A percentile compares a stretch with the other conserved stretches of the same genome.
These are phyloP conservation scores for Leucophenga montana DNA, from an alignment of 2,888 invertebrate species.

Conservation along the genomic window DNA sequence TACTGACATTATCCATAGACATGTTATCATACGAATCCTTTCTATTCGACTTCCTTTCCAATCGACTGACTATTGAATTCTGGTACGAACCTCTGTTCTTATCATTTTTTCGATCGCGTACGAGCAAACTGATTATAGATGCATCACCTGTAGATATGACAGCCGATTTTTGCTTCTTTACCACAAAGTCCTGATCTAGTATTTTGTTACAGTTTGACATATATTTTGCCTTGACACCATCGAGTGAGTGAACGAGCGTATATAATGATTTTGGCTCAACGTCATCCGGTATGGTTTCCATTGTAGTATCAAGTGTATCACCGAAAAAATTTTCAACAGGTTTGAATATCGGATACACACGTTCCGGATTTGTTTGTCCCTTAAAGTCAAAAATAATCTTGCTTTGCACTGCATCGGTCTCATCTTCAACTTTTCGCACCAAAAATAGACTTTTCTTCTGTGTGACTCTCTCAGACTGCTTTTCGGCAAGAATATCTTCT, in stretches of 20 bases:
- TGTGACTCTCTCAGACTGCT: slow-evolving; percentile 25
- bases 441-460: slow-evolving; percentile 36
- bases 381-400: slow-evolving; percentile 33
- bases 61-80: too few relatives aligned
- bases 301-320: neutral
- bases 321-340: too few relatives aligned
- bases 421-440: neutral
- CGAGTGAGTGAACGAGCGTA: neutral
- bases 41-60: too few relatives aligned
- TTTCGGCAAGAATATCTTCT: slow-evolving; percentile 3
- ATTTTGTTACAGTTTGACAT: neutral
- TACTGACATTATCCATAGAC: too few relatives aligned
- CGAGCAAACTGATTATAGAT: too few relatives aligned
- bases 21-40: too few relatives aligned
- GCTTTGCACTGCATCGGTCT: neutral
- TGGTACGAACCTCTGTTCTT: too few relatives aligned
- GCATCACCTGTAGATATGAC: too few relatives aligned
- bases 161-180: too few relatives aligned
- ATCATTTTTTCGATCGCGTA: too few relatives aligned
- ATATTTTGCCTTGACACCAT: slow-evolving; percentile 3
- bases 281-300: neutral
- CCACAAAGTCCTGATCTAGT: neutral
- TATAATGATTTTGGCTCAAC: slow-evolving; percentile 3
- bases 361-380: slow-evolving; percentile 50
- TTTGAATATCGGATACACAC: slow-evolving; percentile 47